Percentiles rank a stretch among this genome's conserved stretches.
phyloP scores from a whole-genome alignment of 2,113 vertebrate genomes.

The Corydoras maculifer region DNA sequence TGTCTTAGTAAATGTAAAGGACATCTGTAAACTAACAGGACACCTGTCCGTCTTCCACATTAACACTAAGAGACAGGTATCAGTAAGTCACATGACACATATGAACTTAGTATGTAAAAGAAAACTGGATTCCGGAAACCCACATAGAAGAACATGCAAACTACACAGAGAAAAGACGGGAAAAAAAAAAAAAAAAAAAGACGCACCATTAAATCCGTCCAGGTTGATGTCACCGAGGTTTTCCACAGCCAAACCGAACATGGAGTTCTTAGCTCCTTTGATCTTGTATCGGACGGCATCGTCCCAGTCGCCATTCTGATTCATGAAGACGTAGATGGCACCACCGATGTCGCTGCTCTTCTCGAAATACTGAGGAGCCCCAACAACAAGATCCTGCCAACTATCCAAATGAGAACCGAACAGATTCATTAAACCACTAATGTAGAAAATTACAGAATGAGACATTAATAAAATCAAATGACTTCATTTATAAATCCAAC shows the following conservation, averaged over 20 bases:
- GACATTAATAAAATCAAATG: background rate
- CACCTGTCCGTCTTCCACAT: no score
- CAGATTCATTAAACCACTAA: background rate
- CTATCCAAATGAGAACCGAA: conserved; percentile 53
- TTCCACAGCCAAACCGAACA: conserved; percentile 92
- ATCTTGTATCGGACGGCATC: conserved; percentile 68
- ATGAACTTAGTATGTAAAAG: no score
- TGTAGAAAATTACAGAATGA: no score
- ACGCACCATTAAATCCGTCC: conserved; percentile 73
- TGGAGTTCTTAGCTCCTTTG: conserved; percentile 80
- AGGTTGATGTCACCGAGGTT: conserved; percentile 81
- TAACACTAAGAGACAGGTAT: no score
- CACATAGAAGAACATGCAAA: no score
- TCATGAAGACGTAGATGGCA: conserved; percentile 85
- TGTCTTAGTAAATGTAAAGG: no score
- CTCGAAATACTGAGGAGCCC: conserved; percentile 91
- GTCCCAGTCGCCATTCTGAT: conserved; percentile 76
- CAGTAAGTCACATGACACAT: no score
- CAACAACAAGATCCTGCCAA: conserved; percentile 93
- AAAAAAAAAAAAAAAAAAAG: background rate
- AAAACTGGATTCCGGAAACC: no score
- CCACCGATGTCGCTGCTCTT: conserved; percentile 81
- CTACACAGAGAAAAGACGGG: no score
- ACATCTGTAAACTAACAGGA: no score
- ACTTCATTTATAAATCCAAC: background rate